These are phyloP conservation scores for Eupithecia dodoneata DNA, from an alignment of 2,888 invertebrate species.

Conservation along the genomic window DNA sequence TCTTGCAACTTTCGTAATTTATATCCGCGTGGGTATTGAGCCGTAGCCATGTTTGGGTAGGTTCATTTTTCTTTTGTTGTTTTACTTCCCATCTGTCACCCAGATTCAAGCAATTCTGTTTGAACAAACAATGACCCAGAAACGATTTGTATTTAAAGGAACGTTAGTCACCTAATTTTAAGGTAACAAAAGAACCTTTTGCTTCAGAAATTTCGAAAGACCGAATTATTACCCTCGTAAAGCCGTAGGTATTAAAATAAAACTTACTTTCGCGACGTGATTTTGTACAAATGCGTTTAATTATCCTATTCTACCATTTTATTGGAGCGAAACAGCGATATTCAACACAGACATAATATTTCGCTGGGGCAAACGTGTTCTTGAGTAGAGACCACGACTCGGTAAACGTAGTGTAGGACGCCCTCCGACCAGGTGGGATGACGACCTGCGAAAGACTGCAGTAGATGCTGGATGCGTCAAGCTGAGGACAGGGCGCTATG, in stretches of 20 bases:
- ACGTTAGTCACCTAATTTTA: conserved; percentile 16
- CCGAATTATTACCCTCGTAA: conserved; percentile 24
- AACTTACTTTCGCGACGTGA: conserved; percentile 18
- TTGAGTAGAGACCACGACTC: no score
- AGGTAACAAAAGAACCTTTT: conserved; percentile 22
- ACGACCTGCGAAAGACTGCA: no score
- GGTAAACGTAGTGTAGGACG: no score
- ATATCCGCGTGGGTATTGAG: not conserved
- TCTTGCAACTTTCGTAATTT: not conserved
- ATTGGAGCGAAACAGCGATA: conserved; percentile 14
- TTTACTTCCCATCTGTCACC: conserved; percentile 2
- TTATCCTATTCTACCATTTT: conserved; percentile 13
- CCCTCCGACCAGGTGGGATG: no score
- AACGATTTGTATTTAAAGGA: conserved; percentile 1
- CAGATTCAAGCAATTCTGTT: not conserved
- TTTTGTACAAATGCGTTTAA: conserved; percentile 24
- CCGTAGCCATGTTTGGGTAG: not conserved
- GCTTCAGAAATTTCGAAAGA: conserved; percentile 19
- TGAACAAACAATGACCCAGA: conserved; percentile 7
- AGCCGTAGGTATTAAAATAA: conserved; percentile 14
- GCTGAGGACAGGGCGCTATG: no score
- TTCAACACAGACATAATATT: conserved; percentile 13
- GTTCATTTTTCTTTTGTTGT: not conserved
- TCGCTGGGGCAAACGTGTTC: no score
- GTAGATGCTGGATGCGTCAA: no score